Base-by-base conservation (phyloP, 2,113 vertebrate species). In the Sapajus apella region DNA sequence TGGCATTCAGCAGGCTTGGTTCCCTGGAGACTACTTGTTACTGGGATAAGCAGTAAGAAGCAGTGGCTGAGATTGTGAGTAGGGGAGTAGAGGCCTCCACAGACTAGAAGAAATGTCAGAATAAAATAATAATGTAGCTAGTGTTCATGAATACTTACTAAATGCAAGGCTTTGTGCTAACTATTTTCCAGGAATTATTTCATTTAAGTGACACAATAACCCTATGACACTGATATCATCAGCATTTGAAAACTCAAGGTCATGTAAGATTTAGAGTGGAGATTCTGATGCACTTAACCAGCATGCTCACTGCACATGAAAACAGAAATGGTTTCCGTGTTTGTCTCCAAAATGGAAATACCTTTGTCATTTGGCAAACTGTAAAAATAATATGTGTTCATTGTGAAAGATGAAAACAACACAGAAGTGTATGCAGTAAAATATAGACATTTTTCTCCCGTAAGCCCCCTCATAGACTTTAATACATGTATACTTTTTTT, bases 131-230 rank as follows among this genome's bases (percentile, higher is more conserved):
- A 61, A 58, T 43, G n/a, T 43, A 89, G 47, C 83, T 76, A 75
- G 35, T 37, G 58, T n/a, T 52, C 50, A 58, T 61, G 61, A 90
- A 23, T 68, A 47, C 50, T 73, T 84, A 73, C 68, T 87, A 56
- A 94, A 35, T 77, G 32, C 13, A 72, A 90, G 52, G 56, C 90
- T 91, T 64, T 61, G 32, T 82, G 61, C 40, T 80, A 45, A 66
- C 27, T 50, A 32, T 80, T 91, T 97, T 86, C 37, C 3, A 80
- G 87, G 50, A 80, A 95, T 95, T 30, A 75, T 72, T 37, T 91
- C 58, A 77, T 16, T 35, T 37, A 84, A 94, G 64, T 52, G 80
- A 70, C 30, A 61, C 3, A 73, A 43, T 68, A 89, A 66, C 58
- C 68, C 40, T 77, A 3, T 93, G 73, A 73, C 30, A 52, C 45